Base-by-base conservation (phyloP, 2,113 vertebrate genomes). In the Neotragus pygmaeus region DNA sequence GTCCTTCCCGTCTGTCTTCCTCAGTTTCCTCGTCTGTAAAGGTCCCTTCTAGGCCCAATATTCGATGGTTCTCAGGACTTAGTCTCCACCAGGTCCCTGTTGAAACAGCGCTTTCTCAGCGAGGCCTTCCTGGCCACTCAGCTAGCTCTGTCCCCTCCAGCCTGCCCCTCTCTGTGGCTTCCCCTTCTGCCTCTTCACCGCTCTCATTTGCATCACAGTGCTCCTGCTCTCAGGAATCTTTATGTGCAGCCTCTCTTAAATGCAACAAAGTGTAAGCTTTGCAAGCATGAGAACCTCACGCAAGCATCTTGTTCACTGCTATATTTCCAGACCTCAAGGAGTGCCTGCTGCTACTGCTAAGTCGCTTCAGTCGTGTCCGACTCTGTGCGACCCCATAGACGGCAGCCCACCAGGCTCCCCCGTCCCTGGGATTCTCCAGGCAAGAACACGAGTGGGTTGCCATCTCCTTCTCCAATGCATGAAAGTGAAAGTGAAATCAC, bases 221-320 rank as follows among this genome's bases (percentile, higher is more conserved):
- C 8, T 33, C 10, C 12, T 47, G 19, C 36, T 70, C 25, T 53
- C 43, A 28, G 30, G 60, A 62, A 78, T 43, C 17, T 8, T 9
- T 12, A 8, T 1, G 6, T 17, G 12, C 3, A 2, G 70, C 17
- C 39, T 94, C 2, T 45, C 14, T 64, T 2, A 75, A 75, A 60
- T 47, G 64, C 3, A 2, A 23, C 1, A 1, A n/a, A 39, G 36
- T 2, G 1, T 15, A 43, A n/a, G 11, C 47, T 17, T 36, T 15
- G 2, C 49, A 25, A 36, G 25, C 49, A 2, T 17, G n/a, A 7
- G 17, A 23, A 30, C 51, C 28, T 82, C 43, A 25, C 1, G 3
- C 49, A 17, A 28, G 53, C 47, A 2, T 60, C 70, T 88, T 49
- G 25, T 16, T 25, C 43, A 2, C 3, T 12, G 57, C 11, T 2